Evolutionary conservation across 2,888 invertebrate species (phyloP), one percentile per base, ranked within the genome.

Genomic region (Mythimna vitellina): DNA sequence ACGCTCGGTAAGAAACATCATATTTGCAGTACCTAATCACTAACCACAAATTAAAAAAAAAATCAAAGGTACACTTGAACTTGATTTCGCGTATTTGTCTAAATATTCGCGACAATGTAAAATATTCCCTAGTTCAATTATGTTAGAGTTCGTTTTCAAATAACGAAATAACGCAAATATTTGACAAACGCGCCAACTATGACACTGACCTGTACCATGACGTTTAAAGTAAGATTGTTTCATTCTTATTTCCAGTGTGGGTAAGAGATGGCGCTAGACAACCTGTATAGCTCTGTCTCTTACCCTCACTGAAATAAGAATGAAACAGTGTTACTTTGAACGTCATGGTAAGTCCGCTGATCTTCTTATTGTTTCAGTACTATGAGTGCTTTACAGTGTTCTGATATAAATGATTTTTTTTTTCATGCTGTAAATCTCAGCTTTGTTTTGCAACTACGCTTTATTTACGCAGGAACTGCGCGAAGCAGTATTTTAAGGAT

Each of bases 1-100:
- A 99, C 99, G 0, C 97, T 99, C 46, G 96, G 96, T 96, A 88
- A 97, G 96, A 0, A 35, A 46, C 29, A 42, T 25, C 25, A 10
- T 0, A 65, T 46, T 58, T 20, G 0, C 20, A 9, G 72, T 46
- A 20, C 17, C n/a, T 10, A 25, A 12, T 38, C 6, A n/a, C 49
- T 51, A 51, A n/a, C 17, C n/a, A 51, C 3, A 17, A 46, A 46
- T 14, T 10, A 12, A 38, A 46, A 46, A 20, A 46, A 46, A 17
- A 7, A 20, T 46, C 17, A 1, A 42, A 10, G 12, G 38, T 14
- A 14, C 42, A 14, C 5, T 42, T 5, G 42, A 14, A 42, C 42
- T 42, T 42, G 42, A 6, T 20, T 49, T 49, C 20, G 49, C n/a
- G 49, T 20, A 20, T 49, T 49, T 49, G 20, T 49, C 20, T 17